Conservation (phyloP, 2,888 invertebrate species). For the Diplazon laetatorius region DNA sequence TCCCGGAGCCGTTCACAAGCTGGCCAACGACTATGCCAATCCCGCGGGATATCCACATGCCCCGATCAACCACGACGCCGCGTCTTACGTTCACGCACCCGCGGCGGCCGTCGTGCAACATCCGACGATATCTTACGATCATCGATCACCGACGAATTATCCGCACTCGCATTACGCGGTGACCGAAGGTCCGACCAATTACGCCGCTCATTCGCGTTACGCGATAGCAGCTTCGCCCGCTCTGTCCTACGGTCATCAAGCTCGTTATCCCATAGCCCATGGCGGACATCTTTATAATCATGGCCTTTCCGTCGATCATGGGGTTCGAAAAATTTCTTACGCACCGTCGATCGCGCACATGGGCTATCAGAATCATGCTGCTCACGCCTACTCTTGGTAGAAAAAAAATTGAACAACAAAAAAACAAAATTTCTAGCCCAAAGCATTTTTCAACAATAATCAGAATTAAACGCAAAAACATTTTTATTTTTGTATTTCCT, state of each 20-base stretch:
- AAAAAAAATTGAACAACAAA: too few species aligned
- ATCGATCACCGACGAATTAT: conserved; percentile 45
- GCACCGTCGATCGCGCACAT: conserved; percentile 45
- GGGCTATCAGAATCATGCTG: conserved; percentile 51
- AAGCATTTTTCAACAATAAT: too few species aligned
- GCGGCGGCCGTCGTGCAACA: conserved; percentile 24
- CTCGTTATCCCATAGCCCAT: conserved; percentile 39
- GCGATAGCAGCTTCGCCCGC: conserved; percentile 47
- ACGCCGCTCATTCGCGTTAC: conserved; percentile 57
- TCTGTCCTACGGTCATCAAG: conserved; percentile 44
- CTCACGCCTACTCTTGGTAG: conserved; percentile 58
- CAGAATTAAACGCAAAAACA: too few species aligned
- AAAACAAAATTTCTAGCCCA: too few species aligned
- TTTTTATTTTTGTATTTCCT: too few species aligned
- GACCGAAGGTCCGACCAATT: conserved; percentile 53
- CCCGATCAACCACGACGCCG: conserved; percentile 15
- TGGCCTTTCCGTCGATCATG: conserved; percentile 11
- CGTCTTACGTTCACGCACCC: conserved; percentile 37
- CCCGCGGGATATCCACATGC: conserved; percentile 44
- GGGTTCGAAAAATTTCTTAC: conserved; percentile 54
- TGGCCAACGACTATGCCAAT: conserved; percentile 42
- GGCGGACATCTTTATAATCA: conserved; percentile 14
- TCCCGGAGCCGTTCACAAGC: conserved; percentile 58
- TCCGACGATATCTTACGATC: conserved; percentile 52
- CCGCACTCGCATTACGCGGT: conserved; percentile 60